phyloP scores from a whole-genome alignment of 2,888 invertebrate species.

The Stictocephala bisonia region DNA sequence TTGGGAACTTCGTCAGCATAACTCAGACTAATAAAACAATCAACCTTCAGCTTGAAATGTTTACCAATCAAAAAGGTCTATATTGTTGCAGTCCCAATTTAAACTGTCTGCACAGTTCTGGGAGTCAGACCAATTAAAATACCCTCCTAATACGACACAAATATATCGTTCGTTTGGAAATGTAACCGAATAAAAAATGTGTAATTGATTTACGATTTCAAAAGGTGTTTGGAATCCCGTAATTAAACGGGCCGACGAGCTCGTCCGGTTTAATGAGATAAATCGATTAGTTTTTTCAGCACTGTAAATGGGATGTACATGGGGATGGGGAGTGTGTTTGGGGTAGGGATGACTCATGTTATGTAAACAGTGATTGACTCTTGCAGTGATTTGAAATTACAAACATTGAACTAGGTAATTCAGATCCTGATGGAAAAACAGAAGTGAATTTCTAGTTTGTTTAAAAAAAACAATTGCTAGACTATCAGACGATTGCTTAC shows the following conservation, averaged over 20 bases:
- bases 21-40: too few relatives aligned
- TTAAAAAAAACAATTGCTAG: too few relatives aligned
- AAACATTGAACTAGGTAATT: too few relatives aligned
- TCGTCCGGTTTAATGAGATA: constrained; percentile 32
- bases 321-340: not conserved
- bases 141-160: too few relatives aligned
- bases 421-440: too few relatives aligned
- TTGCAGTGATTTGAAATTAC: not conserved
- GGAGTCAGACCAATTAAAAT: too few relatives aligned
- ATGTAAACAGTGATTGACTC: constrained; percentile 4
- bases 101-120: too few relatives aligned
- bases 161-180: constrained; percentile 7
- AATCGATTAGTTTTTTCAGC: constrained; percentile 30
- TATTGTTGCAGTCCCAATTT: constrained; percentile 28
- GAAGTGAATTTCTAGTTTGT: too few relatives aligned
- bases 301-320: not conserved
- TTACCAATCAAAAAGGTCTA: too few relatives aligned
- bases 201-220: constrained; percentile 29
- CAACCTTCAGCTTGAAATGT: too few relatives aligned
- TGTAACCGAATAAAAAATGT: constrained; percentile 25
- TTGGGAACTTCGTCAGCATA: too few relatives aligned
- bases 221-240: constrained; percentile 22
- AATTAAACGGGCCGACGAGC: constrained; percentile 15
- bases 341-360: constrained; percentile 2
- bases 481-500: too few relatives aligned